Conservation (phyloP, 2,113 vertebrate species). For the Cryptoleucopteryx plumbea region DNA sequence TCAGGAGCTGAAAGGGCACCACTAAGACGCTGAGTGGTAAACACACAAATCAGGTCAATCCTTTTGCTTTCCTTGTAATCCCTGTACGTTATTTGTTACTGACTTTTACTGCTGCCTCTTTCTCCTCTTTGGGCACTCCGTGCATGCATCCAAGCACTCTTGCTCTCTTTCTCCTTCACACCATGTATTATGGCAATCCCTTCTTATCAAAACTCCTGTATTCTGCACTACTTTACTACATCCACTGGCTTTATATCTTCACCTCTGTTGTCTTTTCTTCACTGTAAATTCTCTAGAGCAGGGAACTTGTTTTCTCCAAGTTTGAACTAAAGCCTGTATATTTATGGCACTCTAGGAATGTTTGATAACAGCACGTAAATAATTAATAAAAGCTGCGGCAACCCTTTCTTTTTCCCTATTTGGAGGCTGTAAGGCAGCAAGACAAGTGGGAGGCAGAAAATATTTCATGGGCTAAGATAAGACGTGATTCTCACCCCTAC, state of each 20-base stretch:
- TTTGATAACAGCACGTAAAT: slow-evolving; percentile 53
- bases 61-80: slow-evolving; percentile 65
- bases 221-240: background rate
- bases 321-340: slow-evolving; percentile 42
- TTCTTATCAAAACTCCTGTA: slow-evolving; percentile 8
- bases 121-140: background rate
- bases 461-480: slow-evolving; percentile 19
- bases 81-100: slow-evolving; percentile 11
- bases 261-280: background rate
- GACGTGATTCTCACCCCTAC: background rate
- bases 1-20: slow-evolving; percentile 21
- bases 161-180: background rate
- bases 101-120: slow-evolving; percentile 10
- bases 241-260: background rate
- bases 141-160: background rate
- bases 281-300: background rate
- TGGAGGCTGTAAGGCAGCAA: slow-evolving; percentile 8
- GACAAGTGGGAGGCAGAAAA: slow-evolving; percentile 24
- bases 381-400: slow-evolving; percentile 62
- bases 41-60: slow-evolving; percentile 68
- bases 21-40: slow-evolving; percentile 33
- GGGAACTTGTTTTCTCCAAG: slow-evolving; percentile 34
- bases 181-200: background rate
- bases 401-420: background rate
- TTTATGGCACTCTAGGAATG: slow-evolving; percentile 51